A percentile compares a stretch with the other conserved stretches of the same genome.
These are phyloP conservation scores for Muschampia plurimacula DNA, from an alignment of 2,888 invertebrate species.

Conservation along the genomic window DNA sequence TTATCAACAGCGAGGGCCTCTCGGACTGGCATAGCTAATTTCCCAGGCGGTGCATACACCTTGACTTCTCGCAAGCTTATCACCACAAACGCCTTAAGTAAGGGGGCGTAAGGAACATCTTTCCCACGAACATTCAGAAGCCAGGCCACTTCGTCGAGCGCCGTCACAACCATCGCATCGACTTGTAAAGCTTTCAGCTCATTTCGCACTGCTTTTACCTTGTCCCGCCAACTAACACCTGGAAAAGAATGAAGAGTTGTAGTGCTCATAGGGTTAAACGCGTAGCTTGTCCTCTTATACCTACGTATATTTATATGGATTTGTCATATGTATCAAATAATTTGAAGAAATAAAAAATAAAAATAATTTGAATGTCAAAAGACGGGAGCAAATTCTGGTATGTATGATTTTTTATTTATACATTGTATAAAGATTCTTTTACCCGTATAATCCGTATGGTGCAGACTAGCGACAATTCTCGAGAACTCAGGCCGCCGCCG, in stretches of 20 bases:
- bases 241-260: conserved; percentile 28
- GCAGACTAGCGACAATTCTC: conserved; percentile 87
- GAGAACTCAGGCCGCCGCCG: conserved; percentile 84
- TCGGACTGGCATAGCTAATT: conserved; percentile 85
- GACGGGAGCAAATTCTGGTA: too few relatives aligned
- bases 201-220: conserved; percentile 88
- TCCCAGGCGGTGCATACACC: conserved; percentile 89
- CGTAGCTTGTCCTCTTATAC: too few relatives aligned
- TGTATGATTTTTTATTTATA: not conserved
- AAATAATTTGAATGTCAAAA: too few relatives aligned
- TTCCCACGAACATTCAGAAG: conserved; percentile 94
- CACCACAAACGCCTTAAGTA: conserved; percentile 91
- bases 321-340: too few relatives aligned
- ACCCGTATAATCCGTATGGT: conserved; percentile 87
- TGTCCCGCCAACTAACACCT: conserved; percentile 91
- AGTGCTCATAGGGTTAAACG: too few relatives aligned
- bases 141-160: conserved; percentile 95
- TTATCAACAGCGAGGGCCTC: conserved; percentile 83
- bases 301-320: too few relatives aligned
- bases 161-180: conserved; percentile 93
- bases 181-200: conserved; percentile 87
- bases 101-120: conserved; percentile 93
- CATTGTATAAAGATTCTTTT: not conserved
- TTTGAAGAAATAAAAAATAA: too few relatives aligned
- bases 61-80: conserved; percentile 88